Percentiles rank a stretch among this genome's conserved stretches.
These are phyloP conservation scores for Siniperca chuatsi DNA, from an alignment of 2,113 vertebrate genomes.

Conservation along the genomic window DNA sequence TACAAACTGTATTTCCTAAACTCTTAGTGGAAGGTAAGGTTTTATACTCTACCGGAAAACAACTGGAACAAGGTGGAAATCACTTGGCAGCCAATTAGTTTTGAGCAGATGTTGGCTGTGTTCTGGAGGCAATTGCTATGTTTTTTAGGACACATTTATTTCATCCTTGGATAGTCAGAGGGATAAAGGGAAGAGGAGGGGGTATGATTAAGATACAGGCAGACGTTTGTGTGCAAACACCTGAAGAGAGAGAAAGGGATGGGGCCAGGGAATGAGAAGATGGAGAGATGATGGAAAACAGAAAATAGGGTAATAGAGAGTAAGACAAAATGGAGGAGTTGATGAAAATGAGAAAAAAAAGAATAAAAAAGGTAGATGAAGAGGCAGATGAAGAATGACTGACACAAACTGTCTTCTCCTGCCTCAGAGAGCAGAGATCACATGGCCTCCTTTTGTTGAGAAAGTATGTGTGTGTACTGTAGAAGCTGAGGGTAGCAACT, in stretches of 20 bases:
- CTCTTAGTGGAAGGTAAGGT: constrained; percentile 1
- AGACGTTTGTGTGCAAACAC: constrained; percentile 14
- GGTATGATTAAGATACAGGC: background rate
- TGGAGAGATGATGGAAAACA: background rate
- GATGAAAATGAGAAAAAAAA: constrained; percentile 11
- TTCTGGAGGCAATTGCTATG: constrained; percentile 21
- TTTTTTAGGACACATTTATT: constrained; percentile 22
- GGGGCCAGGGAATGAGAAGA: background rate
- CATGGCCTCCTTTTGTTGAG: background rate
- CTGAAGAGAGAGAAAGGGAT: background rate
- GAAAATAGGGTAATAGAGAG: background rate
- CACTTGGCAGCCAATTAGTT: constrained; percentile 43
- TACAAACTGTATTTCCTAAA: background rate
- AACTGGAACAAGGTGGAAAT: constrained; percentile 8
- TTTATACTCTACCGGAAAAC: constrained; percentile 12
- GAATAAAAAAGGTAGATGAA: background rate
- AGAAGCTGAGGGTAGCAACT: constrained; percentile 10
- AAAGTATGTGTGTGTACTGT: background rate
- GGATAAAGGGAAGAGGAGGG: constrained; percentile 20
- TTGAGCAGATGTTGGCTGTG: constrained; percentile 43
- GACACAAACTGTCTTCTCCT: constrained; percentile 23
- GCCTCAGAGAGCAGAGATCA: constrained; percentile 31
- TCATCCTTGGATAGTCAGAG: background rate
- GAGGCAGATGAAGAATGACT: constrained; percentile 16
- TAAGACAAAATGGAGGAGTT: constrained; percentile 2